phyloP scores from a whole-genome alignment of 2,797 vertebrate species.

The Pipistrellus pygmaeus region DNA sequence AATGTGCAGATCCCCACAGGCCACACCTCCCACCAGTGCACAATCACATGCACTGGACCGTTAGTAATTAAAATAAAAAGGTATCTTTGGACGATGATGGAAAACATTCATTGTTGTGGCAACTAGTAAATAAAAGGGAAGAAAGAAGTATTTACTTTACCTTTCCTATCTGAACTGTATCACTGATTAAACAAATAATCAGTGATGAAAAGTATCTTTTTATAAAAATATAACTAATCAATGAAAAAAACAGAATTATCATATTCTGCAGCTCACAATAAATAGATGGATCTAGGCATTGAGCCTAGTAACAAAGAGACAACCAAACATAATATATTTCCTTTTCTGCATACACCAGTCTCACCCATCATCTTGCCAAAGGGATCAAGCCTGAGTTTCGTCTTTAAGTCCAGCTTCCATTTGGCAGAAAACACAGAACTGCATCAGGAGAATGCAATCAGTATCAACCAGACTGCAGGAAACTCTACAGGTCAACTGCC shows the following conservation, averaged over 20 bases:
- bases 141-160: conserved; percentile 2
- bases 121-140: not conserved
- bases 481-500: not conserved
- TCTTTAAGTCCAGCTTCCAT: not conserved
- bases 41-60: too few relatives aligned
- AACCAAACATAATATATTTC: not conserved
- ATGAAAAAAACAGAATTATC: not conserved
- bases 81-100: not conserved
- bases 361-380: not conserved
- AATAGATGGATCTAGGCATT: not conserved
- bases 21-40: too few relatives aligned
- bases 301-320: not conserved
- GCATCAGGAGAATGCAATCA: not conserved
- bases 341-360: not conserved
- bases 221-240: not conserved
- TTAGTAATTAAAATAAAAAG: conserved; percentile 19
- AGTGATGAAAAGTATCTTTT: not conserved
- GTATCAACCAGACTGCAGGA: too few relatives aligned
- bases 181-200: conserved; percentile 5
- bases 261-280: not conserved
- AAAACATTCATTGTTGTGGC: not conserved
- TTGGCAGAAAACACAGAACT: not conserved
- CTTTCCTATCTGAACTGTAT: conserved; percentile 11
- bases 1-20: too few relatives aligned
- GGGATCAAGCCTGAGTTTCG: not conserved